Evolutionary conservation across 2,113 vertebrate genomes (phyloP), one percentile per base, ranked within the genome.

Genomic region (Casuarius casuarius): DNA sequence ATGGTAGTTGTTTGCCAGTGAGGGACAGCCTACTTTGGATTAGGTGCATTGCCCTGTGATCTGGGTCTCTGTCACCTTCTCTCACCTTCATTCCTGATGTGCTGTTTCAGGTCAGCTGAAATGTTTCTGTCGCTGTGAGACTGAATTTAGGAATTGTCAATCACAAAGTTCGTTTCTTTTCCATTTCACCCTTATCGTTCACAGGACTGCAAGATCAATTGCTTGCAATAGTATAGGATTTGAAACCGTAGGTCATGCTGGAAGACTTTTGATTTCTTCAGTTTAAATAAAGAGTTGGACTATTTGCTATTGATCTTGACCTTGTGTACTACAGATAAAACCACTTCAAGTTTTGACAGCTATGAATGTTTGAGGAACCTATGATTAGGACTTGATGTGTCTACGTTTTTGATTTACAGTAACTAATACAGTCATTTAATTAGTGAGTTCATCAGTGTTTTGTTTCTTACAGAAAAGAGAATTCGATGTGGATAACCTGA

Each of bases 401-500:
- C n/a, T 72, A 0, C 31, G 8, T 79, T 92, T 91, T 28, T 31
- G 5, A 79, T 29, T 44, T 86, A 8, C 17, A 19, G 23, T 70
- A 70, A 31, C 18, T 72, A 1, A 33, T 93, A 29, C 11, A 22
- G n/a, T 44, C 46, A 25, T 42, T 63, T 70, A 56, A 23, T 72
- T 44, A 68, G 4, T 75, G 44, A 89, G 33, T 87, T 94, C 46
- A 97, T 90, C 26, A 58, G 10, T 95, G 62, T 88, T 73, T 96
- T 77, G 65, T 98, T 33, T 97, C 87, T 98, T 99, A 25, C 98
- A 99, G 99, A 99, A 98, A 98, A 98, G 97, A 96, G 99, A 99
- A 91, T 99, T 99, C 96, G 99, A 99, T 98, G 99, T 99, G 98
- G 99, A 99, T 97, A 99, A 98, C 92, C 97, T 99, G 97, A 99